phyloP scores from a whole-genome alignment of 37 sponge, comb jelly and placozoan species.

The Bolinopsis microptera region DNA sequence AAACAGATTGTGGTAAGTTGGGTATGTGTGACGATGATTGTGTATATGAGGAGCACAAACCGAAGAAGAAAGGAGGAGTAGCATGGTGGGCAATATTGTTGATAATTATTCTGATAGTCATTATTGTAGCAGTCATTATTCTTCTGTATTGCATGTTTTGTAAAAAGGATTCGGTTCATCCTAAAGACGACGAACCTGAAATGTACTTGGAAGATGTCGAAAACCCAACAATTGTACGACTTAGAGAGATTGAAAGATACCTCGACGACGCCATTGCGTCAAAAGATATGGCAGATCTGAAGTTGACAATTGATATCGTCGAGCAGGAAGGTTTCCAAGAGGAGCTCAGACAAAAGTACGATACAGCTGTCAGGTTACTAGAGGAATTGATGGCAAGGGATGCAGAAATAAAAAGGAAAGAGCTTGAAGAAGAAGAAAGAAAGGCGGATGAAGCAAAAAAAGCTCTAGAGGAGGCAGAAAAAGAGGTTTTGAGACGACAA shows the following conservation, averaged over 20 bases:
- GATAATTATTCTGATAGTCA: background rate
- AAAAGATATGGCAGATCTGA: too few species aligned
- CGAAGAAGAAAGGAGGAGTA: background rate
- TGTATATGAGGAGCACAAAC: background rate
- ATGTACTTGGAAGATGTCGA: background rate
- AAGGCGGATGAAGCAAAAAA: background rate
- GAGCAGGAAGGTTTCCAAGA: slow-evolving; percentile 18
- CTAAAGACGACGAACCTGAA: background rate
- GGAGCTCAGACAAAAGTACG: background rate
- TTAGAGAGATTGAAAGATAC: background rate
- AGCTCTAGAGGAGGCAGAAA: slow-evolving; percentile 18
- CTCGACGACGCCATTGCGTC: too few species aligned
- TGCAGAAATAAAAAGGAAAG: background rate
- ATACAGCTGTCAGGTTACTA: background rate
- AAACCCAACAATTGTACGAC: background rate
- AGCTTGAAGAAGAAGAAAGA: slow-evolving; percentile 9
- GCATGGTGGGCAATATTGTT: background rate
- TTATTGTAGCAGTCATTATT: background rate
- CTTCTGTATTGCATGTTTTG: background rate
- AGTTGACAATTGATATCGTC: slow-evolving; percentile 11
- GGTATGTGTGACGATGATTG: background rate
- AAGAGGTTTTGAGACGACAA: background rate
- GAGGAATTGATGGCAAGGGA: slow-evolving; percentile 23
- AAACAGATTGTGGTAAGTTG: background rate
- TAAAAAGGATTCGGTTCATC: background rate